A percentile compares a stretch with the other conserved stretches of the same genome.
phyloP scores from a whole-genome alignment of 2,113 vertebrate genomes.

The Mungos mungo region DNA sequence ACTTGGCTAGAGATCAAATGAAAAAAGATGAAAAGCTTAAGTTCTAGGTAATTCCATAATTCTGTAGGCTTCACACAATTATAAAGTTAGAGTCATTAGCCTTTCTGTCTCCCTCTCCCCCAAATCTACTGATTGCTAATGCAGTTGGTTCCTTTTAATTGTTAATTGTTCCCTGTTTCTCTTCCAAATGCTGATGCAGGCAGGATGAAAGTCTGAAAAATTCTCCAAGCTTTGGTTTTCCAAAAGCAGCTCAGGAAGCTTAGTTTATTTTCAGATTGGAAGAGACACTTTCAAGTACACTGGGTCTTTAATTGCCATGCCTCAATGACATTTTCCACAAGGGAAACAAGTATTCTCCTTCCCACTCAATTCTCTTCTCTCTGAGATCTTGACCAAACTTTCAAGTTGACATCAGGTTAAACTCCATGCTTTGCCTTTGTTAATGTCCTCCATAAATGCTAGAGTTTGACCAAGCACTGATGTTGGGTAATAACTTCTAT shows the following conservation, averaged over 20 bases:
- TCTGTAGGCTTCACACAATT: constrained; percentile 75
- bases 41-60: constrained; percentile 80
- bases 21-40: constrained; percentile 80
- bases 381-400: neutral
- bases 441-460: neutral
- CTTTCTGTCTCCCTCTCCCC: constrained; percentile 63
- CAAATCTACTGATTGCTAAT: constrained; percentile 38
- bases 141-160: constrained; percentile 32
- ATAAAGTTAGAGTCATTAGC: constrained; percentile 65
- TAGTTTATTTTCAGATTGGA: constrained; percentile 59
- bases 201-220: constrained; percentile 58
- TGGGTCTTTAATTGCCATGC: constrained; percentile 1
- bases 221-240: constrained; percentile 59
- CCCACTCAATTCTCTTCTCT: neutral
- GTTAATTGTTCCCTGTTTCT: constrained; percentile 48
- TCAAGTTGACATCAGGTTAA: neutral
- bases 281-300: constrained; percentile 53
- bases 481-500: neutral
- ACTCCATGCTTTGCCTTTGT: neutral
- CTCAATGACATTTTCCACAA: constrained; percentile 47
- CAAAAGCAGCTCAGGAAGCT: constrained; percentile 55
- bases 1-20: constrained; percentile 83
- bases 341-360: neutral
- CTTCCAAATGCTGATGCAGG: constrained; percentile 62
- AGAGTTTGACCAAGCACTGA: neutral